Base-by-base conservation (phyloP, 2,797 vertebrate genomes). In the Gambusia yucatana region DNA sequence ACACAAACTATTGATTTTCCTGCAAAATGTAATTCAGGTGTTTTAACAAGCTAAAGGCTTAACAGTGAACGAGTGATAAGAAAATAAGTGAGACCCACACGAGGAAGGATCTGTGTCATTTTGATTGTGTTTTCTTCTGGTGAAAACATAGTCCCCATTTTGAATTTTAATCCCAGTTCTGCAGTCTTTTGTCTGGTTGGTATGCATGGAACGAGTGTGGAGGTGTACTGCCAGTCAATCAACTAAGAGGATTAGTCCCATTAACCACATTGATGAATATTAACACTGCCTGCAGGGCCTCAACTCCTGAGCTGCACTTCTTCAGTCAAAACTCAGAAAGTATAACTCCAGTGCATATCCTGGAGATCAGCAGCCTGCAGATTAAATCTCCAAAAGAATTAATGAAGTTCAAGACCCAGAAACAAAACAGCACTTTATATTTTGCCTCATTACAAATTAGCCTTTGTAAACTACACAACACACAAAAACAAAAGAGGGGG, bases 251-350 rank as follows among this genome's bases (percentile, higher is more conserved):
- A 82, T 77, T 91, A 91, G 93, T 92, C 88, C 84, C 79, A 88
- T 91, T 91, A 88, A 92, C 86, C 75, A 86, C 72, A 3, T 82
- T 87, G 88, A 89, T 92, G 85, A 93, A 93, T 93, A 91, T 93
- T 90, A 91, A 93, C 91, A 87, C 78, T 52, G 83, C 80, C 87
- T 90, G 79, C 75, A 84, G 86, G 86, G 79, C 52, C 84, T 83
- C 74, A 89, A 86, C 74, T 85, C 81, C 50, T 76, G 61, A 82
- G 52, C 36, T 87, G 69, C 47, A 86, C 72, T 81, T 78, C 36
- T 63, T 43, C 39, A 90, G 82, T 85, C 73, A 81, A 77, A 47
- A 77, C 76, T 80, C 55, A 30, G 72, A 87, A 79, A 85, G 76
- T 57, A 86, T 9, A 4, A 91, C 78, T 73, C 85, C 82, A 84